phyloP scores from a whole-genome alignment of 2,888 invertebrate species.

The Cantharis flavilabris region DNA sequence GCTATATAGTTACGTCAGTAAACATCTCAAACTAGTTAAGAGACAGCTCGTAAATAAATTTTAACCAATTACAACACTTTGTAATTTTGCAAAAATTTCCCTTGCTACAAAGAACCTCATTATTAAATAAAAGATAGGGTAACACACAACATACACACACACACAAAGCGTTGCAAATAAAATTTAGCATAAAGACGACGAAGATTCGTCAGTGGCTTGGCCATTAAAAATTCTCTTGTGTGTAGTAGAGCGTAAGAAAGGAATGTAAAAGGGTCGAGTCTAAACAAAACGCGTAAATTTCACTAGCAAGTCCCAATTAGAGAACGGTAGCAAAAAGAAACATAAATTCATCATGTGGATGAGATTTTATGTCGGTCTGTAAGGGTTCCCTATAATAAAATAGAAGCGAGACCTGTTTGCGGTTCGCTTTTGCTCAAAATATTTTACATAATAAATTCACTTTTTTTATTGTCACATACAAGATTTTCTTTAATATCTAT shows the following conservation, averaged over 20 bases:
- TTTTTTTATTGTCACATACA: slow-evolving; percentile 18
- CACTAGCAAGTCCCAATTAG: slow-evolving; percentile 38
- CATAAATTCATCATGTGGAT: slow-evolving; percentile 41
- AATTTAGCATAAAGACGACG: slow-evolving; percentile 29
- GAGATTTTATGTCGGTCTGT: slow-evolving; percentile 39
- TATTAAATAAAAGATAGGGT: slow-evolving; percentile 11
- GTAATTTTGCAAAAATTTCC: background rate
- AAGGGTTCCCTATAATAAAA: slow-evolving; percentile 29
- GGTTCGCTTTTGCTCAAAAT: slow-evolving; percentile 37
- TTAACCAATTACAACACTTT: background rate
- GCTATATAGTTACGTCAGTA: background rate
- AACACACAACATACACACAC: slow-evolving; percentile 16
- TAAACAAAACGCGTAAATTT: slow-evolving; percentile 39
- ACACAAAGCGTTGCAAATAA: slow-evolving; percentile 20
- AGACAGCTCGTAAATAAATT: background rate
- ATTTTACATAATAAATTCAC: slow-evolving; percentile 43
- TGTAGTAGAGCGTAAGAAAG: slow-evolving; percentile 37
- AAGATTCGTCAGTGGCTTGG: slow-evolving; percentile 40
- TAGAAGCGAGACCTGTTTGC: slow-evolving; percentile 37
- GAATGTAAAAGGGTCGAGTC: slow-evolving; percentile 31
- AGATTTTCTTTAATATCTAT: slow-evolving; percentile 26
- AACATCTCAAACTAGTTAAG: background rate
- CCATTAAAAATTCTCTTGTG: slow-evolving; percentile 39
- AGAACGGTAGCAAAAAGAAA: slow-evolving; percentile 37
- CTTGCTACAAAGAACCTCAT: slow-evolving; percentile 19